These are phyloP conservation scores for Paraplagusia blochii DNA, from an alignment of 2,113 vertebrate species.

Conservation along the genomic window DNA sequence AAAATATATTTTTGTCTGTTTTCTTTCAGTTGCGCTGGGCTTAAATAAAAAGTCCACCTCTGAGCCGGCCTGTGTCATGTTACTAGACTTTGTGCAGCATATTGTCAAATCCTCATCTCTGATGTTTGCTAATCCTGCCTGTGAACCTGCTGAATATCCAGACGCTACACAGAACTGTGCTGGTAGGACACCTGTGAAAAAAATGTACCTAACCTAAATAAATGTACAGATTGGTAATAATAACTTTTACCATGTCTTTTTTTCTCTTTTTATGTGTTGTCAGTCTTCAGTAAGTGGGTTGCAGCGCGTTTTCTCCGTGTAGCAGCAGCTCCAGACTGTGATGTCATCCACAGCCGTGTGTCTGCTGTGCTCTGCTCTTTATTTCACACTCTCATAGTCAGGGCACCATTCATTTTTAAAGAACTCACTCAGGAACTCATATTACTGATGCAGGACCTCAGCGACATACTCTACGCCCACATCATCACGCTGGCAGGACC, in stretches of 20 bases:
- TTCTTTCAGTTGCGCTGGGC: conserved; percentile 84
- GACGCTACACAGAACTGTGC: conserved; percentile 78
- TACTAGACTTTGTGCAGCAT: conserved; percentile 95
- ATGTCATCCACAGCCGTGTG: conserved; percentile 80
- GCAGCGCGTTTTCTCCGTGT: conserved; percentile 87
- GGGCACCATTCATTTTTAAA: conserved; percentile 82
- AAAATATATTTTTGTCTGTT: conserved; percentile 1
- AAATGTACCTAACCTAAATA: neutral
- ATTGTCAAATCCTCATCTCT: conserved; percentile 95
- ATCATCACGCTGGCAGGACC: conserved; percentile 12
- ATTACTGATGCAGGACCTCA: conserved; percentile 81
- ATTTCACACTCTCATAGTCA: conserved; percentile 86
- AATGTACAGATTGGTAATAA: neutral
- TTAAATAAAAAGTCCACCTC: conserved; percentile 89
- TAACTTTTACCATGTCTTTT: neutral
- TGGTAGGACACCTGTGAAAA: conserved; percentile 70
- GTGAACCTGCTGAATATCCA: conserved; percentile 73
- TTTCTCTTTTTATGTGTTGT: neutral
- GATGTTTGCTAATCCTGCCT: conserved; percentile 89
- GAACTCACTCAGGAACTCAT: conserved; percentile 81
- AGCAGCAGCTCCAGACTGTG: conserved; percentile 85
- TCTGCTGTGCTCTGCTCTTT: conserved; percentile 85
- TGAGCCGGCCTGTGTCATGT: conserved; percentile 93
- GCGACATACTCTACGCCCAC: conserved; percentile 70
- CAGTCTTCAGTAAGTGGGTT: conserved; percentile 96